phyloP scores from a whole-genome alignment of 2,888 invertebrate genomes.

The Eulithis prunata region DNA sequence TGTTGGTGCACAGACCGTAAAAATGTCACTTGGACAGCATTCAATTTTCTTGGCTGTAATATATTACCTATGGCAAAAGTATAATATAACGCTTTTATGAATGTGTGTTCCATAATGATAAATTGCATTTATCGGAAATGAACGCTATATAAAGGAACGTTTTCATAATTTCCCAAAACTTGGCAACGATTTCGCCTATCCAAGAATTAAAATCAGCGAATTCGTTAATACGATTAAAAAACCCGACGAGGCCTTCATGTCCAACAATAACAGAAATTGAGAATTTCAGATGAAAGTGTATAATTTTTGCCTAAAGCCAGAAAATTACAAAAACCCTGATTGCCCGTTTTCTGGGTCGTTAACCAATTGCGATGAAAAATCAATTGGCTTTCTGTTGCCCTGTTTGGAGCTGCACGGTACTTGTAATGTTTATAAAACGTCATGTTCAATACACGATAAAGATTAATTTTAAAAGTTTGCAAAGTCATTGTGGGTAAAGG shows the following conservation, averaged over 20 bases:
- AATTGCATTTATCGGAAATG: not conserved
- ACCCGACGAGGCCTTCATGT: not conserved
- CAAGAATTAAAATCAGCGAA: constrained; percentile 3
- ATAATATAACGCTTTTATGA: too few species aligned
- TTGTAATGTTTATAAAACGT: not conserved
- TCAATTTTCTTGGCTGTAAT: not conserved
- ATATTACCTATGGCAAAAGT: too few species aligned
- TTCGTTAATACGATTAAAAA: constrained; percentile 13
- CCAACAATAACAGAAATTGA: constrained; percentile 9
- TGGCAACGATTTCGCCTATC: constrained; percentile 7
- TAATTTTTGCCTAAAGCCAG: not conserved
- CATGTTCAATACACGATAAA: not conserved
- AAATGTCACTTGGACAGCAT: constrained; percentile 7
- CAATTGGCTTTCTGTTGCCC: constrained; percentile 45
- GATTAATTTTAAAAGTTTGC: not conserved
- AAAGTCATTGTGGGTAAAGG: too few species aligned
- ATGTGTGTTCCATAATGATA: not conserved
- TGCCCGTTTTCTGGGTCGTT: constrained; percentile 62
- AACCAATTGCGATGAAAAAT: constrained; percentile 64
- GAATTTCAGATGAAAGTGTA: constrained; percentile 19
- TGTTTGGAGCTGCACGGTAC: constrained; percentile 9
- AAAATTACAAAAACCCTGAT: constrained; percentile 4
- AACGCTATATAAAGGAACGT: not conserved
- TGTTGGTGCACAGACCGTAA: constrained; percentile 1
- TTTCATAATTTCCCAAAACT: constrained; percentile 1